phyloP scores from a whole-genome alignment of 2,797 vertebrate species.

The Rhabdomys pumilio region DNA sequence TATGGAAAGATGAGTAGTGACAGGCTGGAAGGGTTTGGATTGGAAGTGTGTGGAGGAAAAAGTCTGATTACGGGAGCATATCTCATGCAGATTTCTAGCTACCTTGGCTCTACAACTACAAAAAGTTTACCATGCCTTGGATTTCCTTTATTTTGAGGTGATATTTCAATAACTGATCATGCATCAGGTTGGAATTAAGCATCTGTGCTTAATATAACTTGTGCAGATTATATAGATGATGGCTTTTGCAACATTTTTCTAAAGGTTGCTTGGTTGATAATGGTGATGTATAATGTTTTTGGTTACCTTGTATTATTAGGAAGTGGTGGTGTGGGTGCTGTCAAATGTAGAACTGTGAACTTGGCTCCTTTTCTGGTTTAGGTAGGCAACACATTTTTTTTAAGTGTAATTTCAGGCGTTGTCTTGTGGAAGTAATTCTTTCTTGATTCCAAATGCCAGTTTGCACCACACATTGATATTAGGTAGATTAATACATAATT shows the following conservation, averaged over 20 bases:
- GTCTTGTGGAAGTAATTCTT: not conserved
- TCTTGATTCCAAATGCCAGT: not conserved
- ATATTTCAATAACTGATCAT: not conserved
- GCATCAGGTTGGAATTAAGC: not conserved
- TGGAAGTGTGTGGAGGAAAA: not conserved
- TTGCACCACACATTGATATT: not conserved
- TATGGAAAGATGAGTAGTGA: not conserved
- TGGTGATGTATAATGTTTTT: not conserved
- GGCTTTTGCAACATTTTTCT: not conserved
- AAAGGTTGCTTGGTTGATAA: not conserved
- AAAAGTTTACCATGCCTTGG: not conserved
- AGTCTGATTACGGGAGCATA: not conserved
- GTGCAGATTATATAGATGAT: not conserved
- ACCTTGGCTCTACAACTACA: not conserved
- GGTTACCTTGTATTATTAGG: not conserved
- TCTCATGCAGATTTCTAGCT: not conserved
- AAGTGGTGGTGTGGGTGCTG: not conserved
- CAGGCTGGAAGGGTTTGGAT: not conserved
- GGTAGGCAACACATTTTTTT: not conserved
- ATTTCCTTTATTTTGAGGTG: not conserved
- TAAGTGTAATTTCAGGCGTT: not conserved
- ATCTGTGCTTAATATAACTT: not conserved
- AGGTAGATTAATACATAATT: not conserved
- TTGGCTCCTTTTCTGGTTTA: slow-evolving; percentile 9
- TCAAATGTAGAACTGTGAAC: not conserved